Conservation (phyloP, 1,140 invertebrate genomes). For the Anadara kagoshimensis region DNA sequence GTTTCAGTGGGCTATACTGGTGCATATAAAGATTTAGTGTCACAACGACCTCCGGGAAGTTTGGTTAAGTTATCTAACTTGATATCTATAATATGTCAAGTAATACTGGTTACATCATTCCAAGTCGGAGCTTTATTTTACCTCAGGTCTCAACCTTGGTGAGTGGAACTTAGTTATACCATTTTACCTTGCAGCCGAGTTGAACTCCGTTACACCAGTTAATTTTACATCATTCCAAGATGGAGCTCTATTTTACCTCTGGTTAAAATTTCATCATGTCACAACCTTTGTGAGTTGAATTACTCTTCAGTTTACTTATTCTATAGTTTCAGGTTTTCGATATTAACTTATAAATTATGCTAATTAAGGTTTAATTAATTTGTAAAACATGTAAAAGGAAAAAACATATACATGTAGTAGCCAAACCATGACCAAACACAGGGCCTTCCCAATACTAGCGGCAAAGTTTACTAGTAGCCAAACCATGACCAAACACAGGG, state of each 20-base stretch:
- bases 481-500: no score
- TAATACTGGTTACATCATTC: conserved; percentile 78
- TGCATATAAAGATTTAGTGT: conserved; percentile 81
- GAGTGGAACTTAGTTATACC: conserved; percentile 13
- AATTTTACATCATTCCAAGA: not conserved
- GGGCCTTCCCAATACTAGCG: no score
- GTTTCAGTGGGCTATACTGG: conserved; percentile 77
- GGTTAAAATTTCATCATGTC: not conserved
- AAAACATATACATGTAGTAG: no score
- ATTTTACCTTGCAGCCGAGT: not conserved
- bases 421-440: no score
- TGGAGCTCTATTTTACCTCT: not conserved
- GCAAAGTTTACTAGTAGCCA: no score
- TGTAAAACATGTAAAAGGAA: not conserved
- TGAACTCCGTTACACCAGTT: not conserved
- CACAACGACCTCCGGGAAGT: conserved; percentile 81
- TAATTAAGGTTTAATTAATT: not conserved
- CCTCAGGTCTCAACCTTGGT: conserved; percentile 81
- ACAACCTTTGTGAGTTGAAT: no score
- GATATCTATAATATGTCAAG: conserved; percentile 80
- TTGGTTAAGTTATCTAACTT: conserved; percentile 75
- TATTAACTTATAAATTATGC: not conserved
- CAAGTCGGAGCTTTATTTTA: conserved; percentile 81
- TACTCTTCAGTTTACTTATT: no score
- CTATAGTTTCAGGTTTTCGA: no score